phyloP scores from a whole-genome alignment of 2,888 invertebrate genomes.

The Latheticus oryzae region DNA sequence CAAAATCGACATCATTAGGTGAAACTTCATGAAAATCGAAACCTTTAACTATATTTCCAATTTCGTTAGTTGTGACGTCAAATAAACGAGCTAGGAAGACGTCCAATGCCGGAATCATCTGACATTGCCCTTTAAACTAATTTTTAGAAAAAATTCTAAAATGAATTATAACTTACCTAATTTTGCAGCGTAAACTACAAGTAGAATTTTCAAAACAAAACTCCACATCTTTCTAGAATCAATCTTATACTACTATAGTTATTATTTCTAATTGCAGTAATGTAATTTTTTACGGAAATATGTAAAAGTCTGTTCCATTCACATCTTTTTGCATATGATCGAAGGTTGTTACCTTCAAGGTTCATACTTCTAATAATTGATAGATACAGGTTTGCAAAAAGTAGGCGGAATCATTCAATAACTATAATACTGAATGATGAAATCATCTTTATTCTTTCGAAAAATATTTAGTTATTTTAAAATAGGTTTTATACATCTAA shows the following conservation, averaged over 20 bases:
- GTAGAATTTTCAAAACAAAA: no score
- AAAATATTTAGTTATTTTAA: neutral
- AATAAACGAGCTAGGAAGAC: slow-evolving; percentile 25
- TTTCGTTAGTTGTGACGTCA: slow-evolving; percentile 27
- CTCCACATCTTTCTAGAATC: neutral
- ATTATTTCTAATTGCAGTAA: slow-evolving; percentile 10
- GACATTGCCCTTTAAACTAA: neutral
- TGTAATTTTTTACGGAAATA: slow-evolving; percentile 5
- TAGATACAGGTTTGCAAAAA: neutral
- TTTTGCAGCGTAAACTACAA: no score
- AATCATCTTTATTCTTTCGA: neutral
- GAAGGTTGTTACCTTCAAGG: slow-evolving; percentile 33
- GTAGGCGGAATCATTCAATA: no score
- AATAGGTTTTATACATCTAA: neutral
- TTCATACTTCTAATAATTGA: slow-evolving; percentile 5
- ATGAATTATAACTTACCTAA: no score
- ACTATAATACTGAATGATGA: neutral
- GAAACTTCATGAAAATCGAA: slow-evolving; percentile 30
- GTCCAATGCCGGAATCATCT: slow-evolving; percentile 11
- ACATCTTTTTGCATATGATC: slow-evolving; percentile 21
- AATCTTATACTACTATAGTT: neutral
- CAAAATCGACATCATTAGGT: slow-evolving; percentile 28
- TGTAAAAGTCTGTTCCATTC: slow-evolving; percentile 11
- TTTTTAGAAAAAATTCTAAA: no score
- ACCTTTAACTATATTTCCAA: slow-evolving; percentile 18